Conservation (phyloP, 2,888 invertebrate genomes). For the Choristoneura rosaceana region DNA sequence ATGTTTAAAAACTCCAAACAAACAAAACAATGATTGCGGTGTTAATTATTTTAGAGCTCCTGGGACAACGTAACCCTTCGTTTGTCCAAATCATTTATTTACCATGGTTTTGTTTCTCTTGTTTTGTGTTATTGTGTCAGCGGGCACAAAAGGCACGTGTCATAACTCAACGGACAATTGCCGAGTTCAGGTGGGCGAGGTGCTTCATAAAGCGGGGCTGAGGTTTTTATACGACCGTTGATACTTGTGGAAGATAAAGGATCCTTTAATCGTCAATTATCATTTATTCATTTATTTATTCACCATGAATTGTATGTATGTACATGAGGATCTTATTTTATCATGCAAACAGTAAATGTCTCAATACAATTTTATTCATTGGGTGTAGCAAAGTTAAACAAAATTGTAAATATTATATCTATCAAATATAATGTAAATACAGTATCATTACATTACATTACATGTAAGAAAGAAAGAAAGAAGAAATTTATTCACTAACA, state of each 20-base stretch:
- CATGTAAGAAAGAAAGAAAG: too few relatives aligned
- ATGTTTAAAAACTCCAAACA: constrained; percentile 9
- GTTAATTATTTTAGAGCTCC: constrained; percentile 19
- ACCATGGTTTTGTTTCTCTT: constrained; percentile 16
- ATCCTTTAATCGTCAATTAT: background rate
- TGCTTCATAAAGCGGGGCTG: background rate
- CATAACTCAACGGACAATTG: constrained; percentile 26
- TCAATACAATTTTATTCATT: too few relatives aligned
- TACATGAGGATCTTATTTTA: too few relatives aligned
- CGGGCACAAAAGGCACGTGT: constrained; percentile 32
- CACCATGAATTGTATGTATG: too few relatives aligned
- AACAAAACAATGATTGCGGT: constrained; percentile 27
- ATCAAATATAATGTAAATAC: too few relatives aligned
- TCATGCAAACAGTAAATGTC: too few relatives aligned
- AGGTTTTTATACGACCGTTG: background rate
- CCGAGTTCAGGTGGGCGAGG: background rate
- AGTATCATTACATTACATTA: too few relatives aligned
- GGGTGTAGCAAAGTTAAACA: too few relatives aligned
- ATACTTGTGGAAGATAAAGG: background rate
- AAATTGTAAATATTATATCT: too few relatives aligned
- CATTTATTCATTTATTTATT: too few relatives aligned
- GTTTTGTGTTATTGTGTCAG: constrained; percentile 24
- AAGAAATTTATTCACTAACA: too few relatives aligned
- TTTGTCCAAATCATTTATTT: constrained; percentile 5
- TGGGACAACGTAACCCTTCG: constrained; percentile 18